Percentiles rank a stretch among this genome's conserved stretches.
Evolutionary conservation across 2,797 vertebrate species (phyloP).

Genomic region (Enteromius viviparus): DNA sequence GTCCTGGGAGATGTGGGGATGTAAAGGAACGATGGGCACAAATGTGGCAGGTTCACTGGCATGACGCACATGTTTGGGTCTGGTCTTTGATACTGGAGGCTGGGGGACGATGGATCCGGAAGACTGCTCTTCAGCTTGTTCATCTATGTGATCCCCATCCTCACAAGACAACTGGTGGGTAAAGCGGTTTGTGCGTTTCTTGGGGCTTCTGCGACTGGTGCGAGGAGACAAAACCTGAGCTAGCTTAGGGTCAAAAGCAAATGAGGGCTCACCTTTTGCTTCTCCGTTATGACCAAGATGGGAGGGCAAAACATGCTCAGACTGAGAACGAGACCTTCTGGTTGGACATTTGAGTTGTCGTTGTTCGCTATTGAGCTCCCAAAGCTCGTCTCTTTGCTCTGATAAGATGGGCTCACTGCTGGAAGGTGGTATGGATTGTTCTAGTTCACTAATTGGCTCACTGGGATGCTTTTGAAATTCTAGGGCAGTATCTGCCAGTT

Average conservation of each 20-base stretch:
- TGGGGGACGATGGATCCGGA: slow-evolving; percentile 50
- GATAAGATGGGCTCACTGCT: slow-evolving; percentile 94
- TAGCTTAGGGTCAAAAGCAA: slow-evolving; percentile 85
- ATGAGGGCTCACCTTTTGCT: slow-evolving; percentile 67
- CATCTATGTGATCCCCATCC: slow-evolving; percentile 66
- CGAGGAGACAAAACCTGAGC: slow-evolving; percentile 82
- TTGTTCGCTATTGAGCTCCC: slow-evolving; percentile 70
- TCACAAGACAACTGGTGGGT: slow-evolving; percentile 76
- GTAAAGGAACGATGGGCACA: slow-evolving; percentile 80
- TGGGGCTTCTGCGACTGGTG: slow-evolving; percentile 81
- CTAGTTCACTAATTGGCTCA: slow-evolving; percentile 87
- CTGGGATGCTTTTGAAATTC: slow-evolving; percentile 74
- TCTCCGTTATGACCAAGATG: slow-evolving; percentile 63
- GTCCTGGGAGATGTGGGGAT: slow-evolving; percentile 67
- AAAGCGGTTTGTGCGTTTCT: slow-evolving; percentile 84
- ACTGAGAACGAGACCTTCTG: slow-evolving; percentile 74
- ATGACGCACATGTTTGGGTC: slow-evolving; percentile 87
- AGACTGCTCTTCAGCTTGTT: slow-evolving; percentile 58
- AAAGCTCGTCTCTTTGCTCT: slow-evolving; percentile 77
- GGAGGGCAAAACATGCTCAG: slow-evolving; percentile 71
- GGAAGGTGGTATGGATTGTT: slow-evolving; percentile 86
- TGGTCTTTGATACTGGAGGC: slow-evolving; percentile 62
- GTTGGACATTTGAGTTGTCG: slow-evolving; percentile 46
- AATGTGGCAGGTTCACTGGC: slow-evolving; percentile 89
- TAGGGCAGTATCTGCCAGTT: slow-evolving; percentile 70